Evolutionary conservation across 64 coral and sea anemone species (phyloP).

Genomic region (Pocillopora damicornis): DNA sequence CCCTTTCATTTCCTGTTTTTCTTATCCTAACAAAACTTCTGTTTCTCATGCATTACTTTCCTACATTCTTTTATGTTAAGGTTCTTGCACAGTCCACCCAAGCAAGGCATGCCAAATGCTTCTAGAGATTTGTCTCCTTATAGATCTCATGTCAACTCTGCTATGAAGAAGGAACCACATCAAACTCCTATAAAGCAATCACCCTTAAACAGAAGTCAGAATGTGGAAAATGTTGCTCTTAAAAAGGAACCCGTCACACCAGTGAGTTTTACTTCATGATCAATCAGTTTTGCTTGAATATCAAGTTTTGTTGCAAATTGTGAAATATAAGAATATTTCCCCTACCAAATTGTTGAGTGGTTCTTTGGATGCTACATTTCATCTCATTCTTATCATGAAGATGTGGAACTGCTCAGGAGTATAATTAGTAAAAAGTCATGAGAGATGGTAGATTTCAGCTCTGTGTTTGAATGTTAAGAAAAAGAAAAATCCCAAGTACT

Average conservation of each 20-base stretch:
- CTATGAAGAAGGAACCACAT: not conserved
- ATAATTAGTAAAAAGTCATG: too few relatives aligned
- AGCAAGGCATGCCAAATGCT: conserved; percentile 1
- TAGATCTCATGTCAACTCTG: conserved; percentile 5
- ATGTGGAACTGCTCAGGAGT: too few relatives aligned
- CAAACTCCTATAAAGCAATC: conserved; percentile 4
- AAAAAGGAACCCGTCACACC: conserved; percentile 43
- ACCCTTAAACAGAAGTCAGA: not conserved
- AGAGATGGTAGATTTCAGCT: too few relatives aligned
- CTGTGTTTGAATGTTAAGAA: too few relatives aligned
- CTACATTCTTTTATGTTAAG: not conserved
- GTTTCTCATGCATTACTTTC: not conserved
- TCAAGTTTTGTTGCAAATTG: too few relatives aligned
- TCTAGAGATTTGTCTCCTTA: not conserved
- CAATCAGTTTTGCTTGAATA: too few relatives aligned
- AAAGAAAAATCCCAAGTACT: too few relatives aligned
- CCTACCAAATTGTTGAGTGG: not conserved
- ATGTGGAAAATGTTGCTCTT: not conserved
- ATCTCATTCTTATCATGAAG: not conserved
- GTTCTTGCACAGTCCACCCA: not conserved
- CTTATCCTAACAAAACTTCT: not conserved
- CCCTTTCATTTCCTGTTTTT: not conserved
- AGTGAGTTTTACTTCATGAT: not conserved
- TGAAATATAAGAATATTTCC: too few relatives aligned
- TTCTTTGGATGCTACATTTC: not conserved